phyloP scores from a whole-genome alignment of 2,888 invertebrate species.

The Conus canariensis region DNA sequence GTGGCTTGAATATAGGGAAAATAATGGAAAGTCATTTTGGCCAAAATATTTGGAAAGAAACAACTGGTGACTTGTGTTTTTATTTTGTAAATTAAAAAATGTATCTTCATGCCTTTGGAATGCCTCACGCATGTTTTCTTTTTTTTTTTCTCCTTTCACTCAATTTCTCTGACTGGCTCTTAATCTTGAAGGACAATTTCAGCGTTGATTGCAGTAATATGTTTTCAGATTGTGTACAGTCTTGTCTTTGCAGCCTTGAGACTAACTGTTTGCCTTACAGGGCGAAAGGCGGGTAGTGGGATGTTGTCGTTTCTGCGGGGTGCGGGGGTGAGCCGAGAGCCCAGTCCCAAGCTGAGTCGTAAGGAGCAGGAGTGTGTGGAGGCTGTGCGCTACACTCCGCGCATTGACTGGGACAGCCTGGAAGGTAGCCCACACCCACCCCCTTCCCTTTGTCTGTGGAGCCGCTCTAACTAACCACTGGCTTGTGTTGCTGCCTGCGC shows the following conservation, averaged over 20 bases:
- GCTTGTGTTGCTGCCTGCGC: neutral
- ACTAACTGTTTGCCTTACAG: conserved; percentile 36
- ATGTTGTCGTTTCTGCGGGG: conserved; percentile 73
- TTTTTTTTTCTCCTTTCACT: too few species aligned
- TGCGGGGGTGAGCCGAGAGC: conserved; percentile 56
- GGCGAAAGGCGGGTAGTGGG: conserved; percentile 56
- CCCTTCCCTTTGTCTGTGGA: neutral
- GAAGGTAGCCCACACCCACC: conserved; percentile 44
- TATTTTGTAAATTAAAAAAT: too few species aligned
- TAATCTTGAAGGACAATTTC: too few species aligned
- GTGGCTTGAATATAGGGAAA: too few species aligned
- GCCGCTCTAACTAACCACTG: neutral
- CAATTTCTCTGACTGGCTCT: too few species aligned
- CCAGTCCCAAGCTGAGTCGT: conserved; percentile 58
- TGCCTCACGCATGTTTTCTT: too few species aligned
- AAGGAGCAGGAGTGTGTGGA: conserved; percentile 58
- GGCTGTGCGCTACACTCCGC: conserved; percentile 70
- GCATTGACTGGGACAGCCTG: conserved; percentile 59
- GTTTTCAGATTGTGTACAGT: too few species aligned
- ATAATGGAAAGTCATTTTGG: too few species aligned
- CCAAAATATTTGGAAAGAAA: too few species aligned
- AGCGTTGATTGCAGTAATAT: too few species aligned
- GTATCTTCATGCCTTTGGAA: too few species aligned
- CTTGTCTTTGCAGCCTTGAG: neutral
- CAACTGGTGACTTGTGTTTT: too few species aligned